phyloP scores from a whole-genome alignment of 2,113 vertebrate genomes.

The Leptocoma aspasia region DNA sequence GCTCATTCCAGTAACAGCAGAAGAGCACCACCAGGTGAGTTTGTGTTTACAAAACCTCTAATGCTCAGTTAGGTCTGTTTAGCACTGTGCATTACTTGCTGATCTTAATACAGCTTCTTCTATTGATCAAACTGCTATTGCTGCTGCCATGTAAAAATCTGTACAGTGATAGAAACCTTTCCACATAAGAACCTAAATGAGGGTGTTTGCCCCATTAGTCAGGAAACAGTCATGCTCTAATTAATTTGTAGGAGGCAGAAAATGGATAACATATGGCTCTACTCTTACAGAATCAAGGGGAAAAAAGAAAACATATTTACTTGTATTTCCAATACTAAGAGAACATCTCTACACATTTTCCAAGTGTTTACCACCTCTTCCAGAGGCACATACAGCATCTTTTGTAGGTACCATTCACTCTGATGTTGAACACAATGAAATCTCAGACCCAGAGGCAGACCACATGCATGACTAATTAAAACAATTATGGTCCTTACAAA shows the following conservation, averaged over 20 bases:
- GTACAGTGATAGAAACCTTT: not conserved
- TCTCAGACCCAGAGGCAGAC: not conserved
- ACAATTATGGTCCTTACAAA: not conserved
- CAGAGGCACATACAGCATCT: not conserved
- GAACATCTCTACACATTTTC: not conserved
- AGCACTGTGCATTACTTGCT: not conserved
- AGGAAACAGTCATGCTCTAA: conserved; percentile 38
- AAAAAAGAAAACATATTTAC: not conserved
- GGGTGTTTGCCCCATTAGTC: conserved; percentile 37
- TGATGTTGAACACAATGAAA: not conserved
- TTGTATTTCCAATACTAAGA: not conserved
- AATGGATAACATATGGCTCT: conserved; percentile 17
- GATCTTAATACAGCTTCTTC: not conserved
- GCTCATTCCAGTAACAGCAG: not conserved
- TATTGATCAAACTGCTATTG: not conserved
- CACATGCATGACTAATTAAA: not conserved
- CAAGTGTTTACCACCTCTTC: not conserved
- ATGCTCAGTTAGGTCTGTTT: not conserved
- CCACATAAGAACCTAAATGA: not conserved
- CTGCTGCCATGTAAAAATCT: not conserved
- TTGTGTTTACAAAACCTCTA: not conserved
- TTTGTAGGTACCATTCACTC: not conserved
- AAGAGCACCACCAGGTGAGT: not conserved
- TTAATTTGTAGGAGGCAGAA: conserved; percentile 39
- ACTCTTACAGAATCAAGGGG: not conserved